Base-by-base conservation (phyloP, 2,113 vertebrate species). In the Tricholaema leucomelas region DNA sequence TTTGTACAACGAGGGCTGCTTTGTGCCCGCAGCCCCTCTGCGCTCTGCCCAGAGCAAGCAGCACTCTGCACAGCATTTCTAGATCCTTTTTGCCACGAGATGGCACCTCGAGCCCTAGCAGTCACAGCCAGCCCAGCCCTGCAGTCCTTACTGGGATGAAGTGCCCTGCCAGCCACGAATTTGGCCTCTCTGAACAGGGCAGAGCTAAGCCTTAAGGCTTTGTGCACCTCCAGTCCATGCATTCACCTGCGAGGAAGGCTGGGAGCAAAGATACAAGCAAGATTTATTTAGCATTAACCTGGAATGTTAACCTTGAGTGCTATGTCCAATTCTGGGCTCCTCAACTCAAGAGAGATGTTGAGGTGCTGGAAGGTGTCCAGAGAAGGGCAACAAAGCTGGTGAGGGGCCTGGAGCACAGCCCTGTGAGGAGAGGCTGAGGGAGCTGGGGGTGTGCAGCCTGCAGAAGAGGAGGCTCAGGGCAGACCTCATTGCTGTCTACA, bases 81-180 rank as follows among this genome's bases (percentile, higher is more conserved):
- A 2, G 42, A 40, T 50, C 20, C 18, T 9, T 71, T 74, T 80
- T 85, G 72, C 95, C 96, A 95, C 92, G 54, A 96, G 96, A 85
- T 96, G 95, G 96, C 96, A 92, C 85, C 93, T 52, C 17, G 33
- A 81, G 31, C 89, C 92, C 91, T 89, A 18, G 0, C 13, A 82
- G 86, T 21, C 31, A 12, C 78, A 30, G 59, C 6, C 30, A 75
- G 76, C 54, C 65, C 65, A 10, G 71, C 42, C 36, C 33, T 8
- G 27, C 3, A 7, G 30, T 28, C 48, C 60, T 38, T 1, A 2
- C 20, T 1, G 30, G n/a, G 44, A 24, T 13, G 7, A 20, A 82
- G 17, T 0, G 0, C 31, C 14, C 54, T 28, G 58, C 15, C 59
- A 38, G 31, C 12, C 46, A 5, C 40, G n/a, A 35, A 12, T 2